These are phyloP conservation scores for Melanotaenia trifasciata DNA, from an alignment of 2,797 vertebrate species.

Conservation along the genomic window DNA sequence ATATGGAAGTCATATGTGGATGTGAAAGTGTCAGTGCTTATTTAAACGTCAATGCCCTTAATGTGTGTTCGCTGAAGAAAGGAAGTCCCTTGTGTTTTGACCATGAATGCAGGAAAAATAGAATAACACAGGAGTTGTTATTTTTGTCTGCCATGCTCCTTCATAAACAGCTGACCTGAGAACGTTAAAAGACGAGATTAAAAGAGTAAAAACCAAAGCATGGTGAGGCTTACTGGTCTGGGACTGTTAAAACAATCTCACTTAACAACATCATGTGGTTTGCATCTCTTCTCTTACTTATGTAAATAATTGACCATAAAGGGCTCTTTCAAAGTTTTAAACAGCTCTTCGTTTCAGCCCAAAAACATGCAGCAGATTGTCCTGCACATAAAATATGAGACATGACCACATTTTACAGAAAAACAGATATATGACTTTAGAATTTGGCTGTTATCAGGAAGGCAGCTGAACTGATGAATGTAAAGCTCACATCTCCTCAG, in stretches of 20 bases:
- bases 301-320: background rate
- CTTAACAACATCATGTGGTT: background rate
- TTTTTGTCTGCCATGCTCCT: background rate
- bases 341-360: background rate
- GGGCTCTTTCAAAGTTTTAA: background rate
- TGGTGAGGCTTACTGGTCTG: background rate
- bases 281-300: background rate
- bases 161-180: background rate
- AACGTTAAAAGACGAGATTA: background rate
- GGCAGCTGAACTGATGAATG: too few species aligned
- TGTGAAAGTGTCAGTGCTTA: slow-evolving; percentile 44
- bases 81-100: slow-evolving; percentile 12
- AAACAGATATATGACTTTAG: background rate
- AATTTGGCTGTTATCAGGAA: background rate
- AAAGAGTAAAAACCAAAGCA: background rate
- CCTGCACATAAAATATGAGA: background rate
- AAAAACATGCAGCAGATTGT: background rate
- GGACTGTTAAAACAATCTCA: background rate
- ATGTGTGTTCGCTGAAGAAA: background rate
- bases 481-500: background rate
- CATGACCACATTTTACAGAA: background rate
- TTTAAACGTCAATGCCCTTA: slow-evolving; percentile 27
- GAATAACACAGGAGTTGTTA: background rate
- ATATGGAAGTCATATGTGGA: slow-evolving; percentile 38
- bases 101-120: background rate